Evolutionary conservation across 2,888 invertebrate species (phyloP).

Genomic region (Phortica okadai): DNA sequence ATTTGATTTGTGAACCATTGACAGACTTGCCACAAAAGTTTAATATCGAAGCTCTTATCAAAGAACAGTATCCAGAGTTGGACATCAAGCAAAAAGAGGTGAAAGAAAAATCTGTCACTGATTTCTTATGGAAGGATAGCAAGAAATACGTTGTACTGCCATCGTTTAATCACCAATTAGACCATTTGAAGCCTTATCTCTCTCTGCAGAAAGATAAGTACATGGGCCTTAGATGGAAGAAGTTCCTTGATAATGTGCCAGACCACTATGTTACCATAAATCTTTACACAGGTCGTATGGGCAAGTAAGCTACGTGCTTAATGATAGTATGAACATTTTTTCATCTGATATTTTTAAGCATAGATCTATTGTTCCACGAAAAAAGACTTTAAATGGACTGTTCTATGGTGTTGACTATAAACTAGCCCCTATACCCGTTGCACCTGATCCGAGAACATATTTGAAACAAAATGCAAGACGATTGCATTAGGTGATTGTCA

Average conservation of each 20-base stretch:
- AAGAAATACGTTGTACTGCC: neutral
- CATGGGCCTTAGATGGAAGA: slow-evolving; percentile 5
- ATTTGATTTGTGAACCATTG: slow-evolving; percentile 14
- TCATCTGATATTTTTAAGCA: neutral
- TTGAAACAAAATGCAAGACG: slow-evolving; percentile 29
- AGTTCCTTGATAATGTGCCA: slow-evolving; percentile 20
- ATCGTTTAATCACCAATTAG: neutral
- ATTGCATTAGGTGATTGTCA: neutral
- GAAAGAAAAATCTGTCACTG: neutral
- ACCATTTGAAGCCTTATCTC: slow-evolving; percentile 12
- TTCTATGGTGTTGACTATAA: slow-evolving; percentile 22
- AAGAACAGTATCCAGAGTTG: neutral
- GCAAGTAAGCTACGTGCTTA: neutral
- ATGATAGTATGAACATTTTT: neutral
- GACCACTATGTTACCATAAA: slow-evolving; percentile 1
- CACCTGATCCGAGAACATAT: slow-evolving; percentile 6
- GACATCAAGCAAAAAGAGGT: neutral
- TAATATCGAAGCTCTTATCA: neutral
- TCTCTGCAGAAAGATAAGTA: slow-evolving; percentile 13
- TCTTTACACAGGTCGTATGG: neutral
- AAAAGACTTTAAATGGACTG: slow-evolving; percentile 20
- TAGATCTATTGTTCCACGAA: neutral
- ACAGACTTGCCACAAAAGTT: slow-evolving; percentile 23
- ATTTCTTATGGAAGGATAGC: neutral
- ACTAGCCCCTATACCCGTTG: slow-evolving; percentile 22